phyloP scores from a whole-genome alignment of 1,140 invertebrate species.

The Scaptomyza montana region DNA sequence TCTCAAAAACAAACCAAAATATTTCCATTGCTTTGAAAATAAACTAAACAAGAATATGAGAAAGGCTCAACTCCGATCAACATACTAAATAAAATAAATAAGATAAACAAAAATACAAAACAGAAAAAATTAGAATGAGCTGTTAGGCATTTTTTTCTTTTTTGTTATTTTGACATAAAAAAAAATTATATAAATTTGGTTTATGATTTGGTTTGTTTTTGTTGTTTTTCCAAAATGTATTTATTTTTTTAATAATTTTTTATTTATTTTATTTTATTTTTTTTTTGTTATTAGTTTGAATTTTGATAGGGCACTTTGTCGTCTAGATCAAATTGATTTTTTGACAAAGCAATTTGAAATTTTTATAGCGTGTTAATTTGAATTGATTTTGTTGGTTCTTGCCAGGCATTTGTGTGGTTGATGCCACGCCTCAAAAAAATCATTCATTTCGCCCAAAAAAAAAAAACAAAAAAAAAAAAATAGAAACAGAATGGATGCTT shows the following conservation, averaged over 20 bases:
- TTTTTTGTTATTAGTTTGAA: background rate
- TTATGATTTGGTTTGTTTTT: no score
- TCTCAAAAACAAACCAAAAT: background rate
- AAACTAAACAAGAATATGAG: no score
- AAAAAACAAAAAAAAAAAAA: background rate
- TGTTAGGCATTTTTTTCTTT: no score
- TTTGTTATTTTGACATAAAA: no score
- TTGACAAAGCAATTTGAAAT: background rate
- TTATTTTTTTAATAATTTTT: no score
- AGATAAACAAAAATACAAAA: no score
- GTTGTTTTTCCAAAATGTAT: no score
- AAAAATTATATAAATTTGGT: no score
- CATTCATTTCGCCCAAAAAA: conserved; percentile 20
- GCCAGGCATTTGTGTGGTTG: conserved; percentile 7
- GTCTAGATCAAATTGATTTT: background rate
- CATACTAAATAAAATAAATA: no score
- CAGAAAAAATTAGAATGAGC: no score
- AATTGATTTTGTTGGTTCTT: conserved; percentile 12
- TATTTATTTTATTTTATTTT: background rate
- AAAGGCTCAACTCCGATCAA: no score
- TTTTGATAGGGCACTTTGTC: conserved; percentile 1
- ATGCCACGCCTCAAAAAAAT: conserved; percentile 35
- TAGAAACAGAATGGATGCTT: background rate
- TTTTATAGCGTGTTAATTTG: conserved; percentile 42
- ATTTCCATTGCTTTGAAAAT: background rate